Conservation (phyloP, 2,888 invertebrate species). For the Exephanes ischioxanthus region DNA sequence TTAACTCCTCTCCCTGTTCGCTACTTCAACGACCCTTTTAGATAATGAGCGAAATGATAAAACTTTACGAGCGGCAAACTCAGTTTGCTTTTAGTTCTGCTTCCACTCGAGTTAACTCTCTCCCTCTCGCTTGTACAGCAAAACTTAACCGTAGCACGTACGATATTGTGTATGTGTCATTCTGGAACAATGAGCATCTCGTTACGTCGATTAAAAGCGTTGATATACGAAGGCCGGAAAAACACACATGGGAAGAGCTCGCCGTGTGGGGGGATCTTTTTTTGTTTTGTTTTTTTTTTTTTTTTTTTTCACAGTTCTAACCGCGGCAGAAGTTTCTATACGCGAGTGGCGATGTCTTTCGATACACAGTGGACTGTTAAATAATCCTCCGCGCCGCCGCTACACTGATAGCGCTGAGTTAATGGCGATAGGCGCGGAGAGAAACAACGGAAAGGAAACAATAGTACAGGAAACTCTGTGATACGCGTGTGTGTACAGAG, state of each 20-base stretch:
- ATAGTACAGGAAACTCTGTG: conserved; percentile 1
- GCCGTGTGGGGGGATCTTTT: not conserved
- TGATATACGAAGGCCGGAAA: conserved; percentile 42
- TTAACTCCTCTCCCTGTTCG: conserved; percentile 12
- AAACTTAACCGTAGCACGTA: conserved; percentile 13
- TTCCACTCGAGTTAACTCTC: conserved; percentile 14
- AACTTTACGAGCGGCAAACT: conserved; percentile 50
- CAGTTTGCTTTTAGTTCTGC: not conserved
- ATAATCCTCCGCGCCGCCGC: not conserved
- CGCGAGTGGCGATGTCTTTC: conserved; percentile 3
- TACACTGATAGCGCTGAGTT: conserved; percentile 6
- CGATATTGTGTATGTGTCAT: conserved; percentile 42
- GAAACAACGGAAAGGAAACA: not conserved
- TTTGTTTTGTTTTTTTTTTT: not conserved
- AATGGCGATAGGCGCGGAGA: not conserved
- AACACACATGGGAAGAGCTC: not conserved
- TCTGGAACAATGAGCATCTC: conserved; percentile 63
- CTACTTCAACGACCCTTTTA: conserved; percentile 37
- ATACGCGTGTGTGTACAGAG: not conserved
- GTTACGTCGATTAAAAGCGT: conserved; percentile 58
- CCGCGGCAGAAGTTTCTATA: not conserved
- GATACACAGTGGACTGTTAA: not conserved
- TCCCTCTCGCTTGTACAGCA: not conserved
- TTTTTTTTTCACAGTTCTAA: not conserved
- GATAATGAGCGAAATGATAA: conserved; percentile 62